Base-by-base conservation (phyloP, 1,140 invertebrate species). In the Diabrotica virgifera region DNA sequence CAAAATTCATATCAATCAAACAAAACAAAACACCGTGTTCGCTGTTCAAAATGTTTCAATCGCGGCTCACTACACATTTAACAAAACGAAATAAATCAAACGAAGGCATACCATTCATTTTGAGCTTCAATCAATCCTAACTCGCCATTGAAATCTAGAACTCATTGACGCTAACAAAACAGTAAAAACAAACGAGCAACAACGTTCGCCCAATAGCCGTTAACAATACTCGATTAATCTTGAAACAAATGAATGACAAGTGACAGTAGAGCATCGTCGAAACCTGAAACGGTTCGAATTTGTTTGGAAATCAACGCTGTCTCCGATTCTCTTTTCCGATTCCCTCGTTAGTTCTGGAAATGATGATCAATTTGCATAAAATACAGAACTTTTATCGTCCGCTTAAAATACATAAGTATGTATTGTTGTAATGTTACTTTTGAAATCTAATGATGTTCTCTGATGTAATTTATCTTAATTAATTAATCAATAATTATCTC, bases 171-270 rank as follows among this genome's bases (percentile, higher is more conserved):
- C 52, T 53, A 54, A 62, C 60, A 62, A 54, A 62, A 62, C 60
- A 54, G 60, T 54, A 62, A 62, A 62, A 62, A 62, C 60, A 62
- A 62, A 62, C 60, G 60, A 62, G 60, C 60, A 40, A 55, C 53
- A 36, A 62, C 59, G 60, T 51, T 40, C 64, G 35, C 36, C 64
- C 64, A 66, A 66, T 66, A 66, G 59, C 59, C 64, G 59, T 66
- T 62, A 50, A 66, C 64, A 66, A 66, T 66, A 66, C 64, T 37
- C 64, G 59, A 66, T 66, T 66, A 66, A 66, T 66, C 64, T 62
- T 56, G 59, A 62, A 66, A 66, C 64, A 66, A 66, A 66, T 66
- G 64, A 66, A 60, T 66, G 64, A 66, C 64, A 66, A 66, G 59
- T 66, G 64, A 66, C 64, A 66, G 60, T 36, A 62, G 60, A 62